Evolutionary conservation across 2,113 vertebrate genomes (phyloP).

Genomic region (Barnardius zonarius): DNA sequence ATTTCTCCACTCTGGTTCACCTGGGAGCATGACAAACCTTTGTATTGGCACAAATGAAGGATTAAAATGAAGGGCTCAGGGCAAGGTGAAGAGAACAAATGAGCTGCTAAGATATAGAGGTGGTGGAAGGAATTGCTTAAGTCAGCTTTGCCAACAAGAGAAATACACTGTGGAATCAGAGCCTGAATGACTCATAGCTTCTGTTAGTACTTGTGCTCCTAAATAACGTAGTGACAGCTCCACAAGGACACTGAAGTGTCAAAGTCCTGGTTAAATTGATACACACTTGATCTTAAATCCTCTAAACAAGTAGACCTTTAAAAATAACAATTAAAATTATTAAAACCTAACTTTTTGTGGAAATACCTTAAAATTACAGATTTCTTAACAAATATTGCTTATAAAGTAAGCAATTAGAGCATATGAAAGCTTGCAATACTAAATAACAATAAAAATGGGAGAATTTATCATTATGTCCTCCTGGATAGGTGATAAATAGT

Average conservation of each 20-base stretch:
- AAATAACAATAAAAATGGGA: background rate
- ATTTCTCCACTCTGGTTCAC: background rate
- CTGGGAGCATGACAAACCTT: background rate
- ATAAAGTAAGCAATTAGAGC: background rate
- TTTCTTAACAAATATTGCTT: background rate
- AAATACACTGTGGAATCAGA: constrained; percentile 35
- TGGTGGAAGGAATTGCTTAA: constrained; percentile 37
- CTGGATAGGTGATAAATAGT: background rate
- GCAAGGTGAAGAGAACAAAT: constrained; percentile 36
- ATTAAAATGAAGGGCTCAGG: background rate
- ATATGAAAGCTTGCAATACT: background rate
- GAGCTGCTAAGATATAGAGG: background rate
- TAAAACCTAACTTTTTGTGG: background rate
- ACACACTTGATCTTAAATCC: background rate
- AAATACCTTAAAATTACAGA: background rate
- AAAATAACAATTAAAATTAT: background rate
- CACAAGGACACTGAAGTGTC: constrained; percentile 35
- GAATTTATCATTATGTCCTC: background rate
- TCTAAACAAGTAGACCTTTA: background rate
- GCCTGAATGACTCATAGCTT: constrained; percentile 52
- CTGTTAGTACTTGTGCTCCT: constrained; percentile 31
- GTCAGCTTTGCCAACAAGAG: constrained; percentile 58
- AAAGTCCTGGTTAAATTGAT: background rate
- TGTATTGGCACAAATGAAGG: background rate
- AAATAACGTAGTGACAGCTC: constrained; percentile 17